Base-by-base conservation (phyloP, 2,113 vertebrate genomes). In the Tragelaphus scriptus region DNA sequence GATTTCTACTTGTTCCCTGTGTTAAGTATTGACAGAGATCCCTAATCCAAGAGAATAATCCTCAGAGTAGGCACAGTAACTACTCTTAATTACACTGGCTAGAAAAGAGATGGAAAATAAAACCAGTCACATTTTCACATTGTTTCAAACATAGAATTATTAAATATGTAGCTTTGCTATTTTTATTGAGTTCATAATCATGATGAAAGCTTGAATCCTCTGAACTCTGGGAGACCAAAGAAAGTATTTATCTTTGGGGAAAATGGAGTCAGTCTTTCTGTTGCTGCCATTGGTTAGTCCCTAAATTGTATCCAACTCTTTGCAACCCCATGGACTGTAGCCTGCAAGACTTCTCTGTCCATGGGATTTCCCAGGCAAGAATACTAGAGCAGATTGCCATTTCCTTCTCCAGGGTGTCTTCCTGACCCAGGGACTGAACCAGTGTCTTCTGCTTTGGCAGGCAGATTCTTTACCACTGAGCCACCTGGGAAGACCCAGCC, bases 161-260 rank as follows among this genome's bases (percentile, higher is more conserved):
- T 65, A 51, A 88, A 53, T 77, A 49, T 17, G 63, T 7, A 88
- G 23, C 7, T n/a, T 88, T 26, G 79, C 26, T 61, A 15, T 26
- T 84, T 94, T 91, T 75, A 40, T 28, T 79, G 26, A 75, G 82
- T 90, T 92, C 40, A 68, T 26, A 59, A 28, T 88, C 11, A 16
- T 40, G 40, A 93, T 28, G 85, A 96, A 93, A 91, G 12, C 6
- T 79, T 95, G 36, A 93, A 30, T 88, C 26, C 47, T 89, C 49
- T 88, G 81, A 96, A 86, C 15, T 65, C 58, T 65, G 25, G 6
- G n/a, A 7, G 3, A 75, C 28, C 44, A 77, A 96, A 92, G 2
- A 36, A 59, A 32, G 7, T 4, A 40, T 94, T 95, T 49, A 85
- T 81, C 75, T 53, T 53, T 65, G 19, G 21, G 3, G n/a, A 81